Conservation (phyloP, 2,113 vertebrate genomes). For the Thermophis baileyi region DNA sequence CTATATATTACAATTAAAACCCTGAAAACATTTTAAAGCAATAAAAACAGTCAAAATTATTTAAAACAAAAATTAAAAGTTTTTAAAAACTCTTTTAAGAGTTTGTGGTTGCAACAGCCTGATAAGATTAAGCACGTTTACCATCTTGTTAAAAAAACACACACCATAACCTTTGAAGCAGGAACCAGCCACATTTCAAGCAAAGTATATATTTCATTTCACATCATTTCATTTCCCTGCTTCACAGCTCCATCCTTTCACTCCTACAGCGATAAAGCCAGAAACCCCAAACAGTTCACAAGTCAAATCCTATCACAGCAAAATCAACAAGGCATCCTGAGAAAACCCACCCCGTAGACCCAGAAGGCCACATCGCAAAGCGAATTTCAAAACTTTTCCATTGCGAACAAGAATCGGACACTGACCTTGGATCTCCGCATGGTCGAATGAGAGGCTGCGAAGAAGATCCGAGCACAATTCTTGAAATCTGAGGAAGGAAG, state of each 20-base stretch:
- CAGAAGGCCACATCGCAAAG: fast-evolving
- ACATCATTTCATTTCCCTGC: not conserved
- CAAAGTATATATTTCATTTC: not conserved
- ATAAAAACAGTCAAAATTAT: not conserved
- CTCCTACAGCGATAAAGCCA: not conserved
- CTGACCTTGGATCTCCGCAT: slow-evolving; percentile 40
- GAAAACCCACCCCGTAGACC: fast-evolving
- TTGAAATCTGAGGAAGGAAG: not conserved
- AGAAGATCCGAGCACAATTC: slow-evolving; percentile 30
- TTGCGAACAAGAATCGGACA: not conserved
- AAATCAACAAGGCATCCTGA: fast-evolving
- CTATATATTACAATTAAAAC: not conserved
- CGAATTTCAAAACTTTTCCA: fast-evolving
- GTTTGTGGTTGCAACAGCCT: not conserved
- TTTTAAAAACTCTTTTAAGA: not conserved
- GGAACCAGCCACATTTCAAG: not conserved
- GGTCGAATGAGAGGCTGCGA: not conserved
- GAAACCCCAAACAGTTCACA: not conserved
- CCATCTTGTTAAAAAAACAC: not conserved
- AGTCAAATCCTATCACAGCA: not conserved
- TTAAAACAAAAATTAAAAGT: not conserved
- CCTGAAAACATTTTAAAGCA: no score
- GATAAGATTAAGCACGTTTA: not conserved
- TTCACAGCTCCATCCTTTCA: not conserved
- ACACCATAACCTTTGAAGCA: not conserved